A percentile compares a stretch with the other conserved stretches of the same genome.
Conservation (phyloP, 2,888 invertebrate genomes). For the Drosophila kambysellisi region DNA sequence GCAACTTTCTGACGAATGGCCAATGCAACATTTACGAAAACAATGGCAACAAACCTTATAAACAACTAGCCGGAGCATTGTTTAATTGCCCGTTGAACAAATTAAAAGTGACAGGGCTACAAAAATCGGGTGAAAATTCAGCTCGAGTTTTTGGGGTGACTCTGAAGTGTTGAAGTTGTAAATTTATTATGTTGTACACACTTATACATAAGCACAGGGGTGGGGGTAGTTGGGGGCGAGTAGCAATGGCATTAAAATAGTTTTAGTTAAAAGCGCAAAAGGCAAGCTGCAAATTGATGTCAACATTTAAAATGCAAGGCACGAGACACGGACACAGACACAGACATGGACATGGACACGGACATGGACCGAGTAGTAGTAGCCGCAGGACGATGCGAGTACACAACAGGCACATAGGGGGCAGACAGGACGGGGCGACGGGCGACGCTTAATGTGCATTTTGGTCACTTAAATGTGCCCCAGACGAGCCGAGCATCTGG, state of each 20-base stretch:
- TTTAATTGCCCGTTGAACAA: slow-evolving; percentile 65
- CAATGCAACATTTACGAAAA: slow-evolving; percentile 27
- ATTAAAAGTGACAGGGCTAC: slow-evolving; percentile 56
- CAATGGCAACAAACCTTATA: slow-evolving; percentile 11
- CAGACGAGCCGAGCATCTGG: slow-evolving; percentile 43
- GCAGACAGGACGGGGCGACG: slow-evolving; percentile 13
- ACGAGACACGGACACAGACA: slow-evolving; percentile 36
- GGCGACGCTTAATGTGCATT: slow-evolving; percentile 68
- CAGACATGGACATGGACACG: not conserved
- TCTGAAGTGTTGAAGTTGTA: slow-evolving; percentile 66
- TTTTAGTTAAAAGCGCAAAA: slow-evolving; percentile 64
- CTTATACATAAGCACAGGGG: slow-evolving; percentile 13
- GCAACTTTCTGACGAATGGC: slow-evolving; percentile 29
- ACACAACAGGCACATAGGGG: slow-evolving; percentile 13
- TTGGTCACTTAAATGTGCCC: slow-evolving; percentile 72
- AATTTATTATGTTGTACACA: slow-evolving; percentile 57
- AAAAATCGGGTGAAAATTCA: slow-evolving; percentile 27
- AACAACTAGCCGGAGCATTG: slow-evolving; percentile 36
- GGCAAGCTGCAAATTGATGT: slow-evolving; percentile 69
- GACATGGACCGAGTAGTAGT: slow-evolving; percentile 5
- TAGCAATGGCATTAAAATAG: slow-evolving; percentile 59
- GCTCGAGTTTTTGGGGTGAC: slow-evolving; percentile 7
- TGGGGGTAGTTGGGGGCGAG: not conserved
- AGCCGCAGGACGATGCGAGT: slow-evolving; percentile 31
- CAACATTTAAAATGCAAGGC: slow-evolving; percentile 71